Conservation (phyloP, 2,888 invertebrate species). For the Venusia cambrica region DNA sequence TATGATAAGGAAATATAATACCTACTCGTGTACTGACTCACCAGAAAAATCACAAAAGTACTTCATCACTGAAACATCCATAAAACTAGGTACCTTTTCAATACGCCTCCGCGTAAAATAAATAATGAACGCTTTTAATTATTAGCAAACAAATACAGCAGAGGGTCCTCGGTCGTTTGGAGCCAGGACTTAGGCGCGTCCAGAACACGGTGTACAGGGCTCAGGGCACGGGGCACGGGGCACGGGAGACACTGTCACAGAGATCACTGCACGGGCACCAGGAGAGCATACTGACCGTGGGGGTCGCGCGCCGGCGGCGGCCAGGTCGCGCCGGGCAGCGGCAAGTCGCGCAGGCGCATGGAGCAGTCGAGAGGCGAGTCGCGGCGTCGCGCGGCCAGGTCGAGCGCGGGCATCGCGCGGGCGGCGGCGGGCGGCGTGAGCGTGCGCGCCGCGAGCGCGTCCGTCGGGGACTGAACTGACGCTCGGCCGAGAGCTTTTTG, state of each 20-base stretch:
- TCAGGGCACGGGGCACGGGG: slow-evolving; percentile 27
- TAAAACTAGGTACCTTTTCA: slow-evolving; percentile 33
- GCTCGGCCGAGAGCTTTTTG: slow-evolving; percentile 64
- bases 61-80: slow-evolving; percentile 25
- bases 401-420: slow-evolving; percentile 84
- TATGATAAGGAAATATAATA: slow-evolving; percentile 5
- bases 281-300: slow-evolving; percentile 59
- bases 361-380: slow-evolving; percentile 88
- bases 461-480: slow-evolving; percentile 74
- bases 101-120: slow-evolving; percentile 30
- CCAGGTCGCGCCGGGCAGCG: slow-evolving; percentile 67
- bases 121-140: slow-evolving; percentile 24
- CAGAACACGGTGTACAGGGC: slow-evolving; percentile 5
- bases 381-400: slow-evolving; percentile 58
- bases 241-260: slow-evolving; percentile 23
- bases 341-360: slow-evolving; percentile 79
- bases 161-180: no score
- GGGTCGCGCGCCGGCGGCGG: slow-evolving; percentile 59
- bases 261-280: slow-evolving; percentile 30
- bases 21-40: slow-evolving; percentile 7
- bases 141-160: slow-evolving; percentile 19
- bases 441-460: slow-evolving; percentile 70
- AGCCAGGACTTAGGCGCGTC: no score
- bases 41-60: slow-evolving; percentile 15
- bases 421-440: slow-evolving; percentile 78